Evolutionary conservation across 2,888 invertebrate species (phyloP), one percentile per base, ranked within the genome.

Genomic region (Schizotus pectinicornis): DNA sequence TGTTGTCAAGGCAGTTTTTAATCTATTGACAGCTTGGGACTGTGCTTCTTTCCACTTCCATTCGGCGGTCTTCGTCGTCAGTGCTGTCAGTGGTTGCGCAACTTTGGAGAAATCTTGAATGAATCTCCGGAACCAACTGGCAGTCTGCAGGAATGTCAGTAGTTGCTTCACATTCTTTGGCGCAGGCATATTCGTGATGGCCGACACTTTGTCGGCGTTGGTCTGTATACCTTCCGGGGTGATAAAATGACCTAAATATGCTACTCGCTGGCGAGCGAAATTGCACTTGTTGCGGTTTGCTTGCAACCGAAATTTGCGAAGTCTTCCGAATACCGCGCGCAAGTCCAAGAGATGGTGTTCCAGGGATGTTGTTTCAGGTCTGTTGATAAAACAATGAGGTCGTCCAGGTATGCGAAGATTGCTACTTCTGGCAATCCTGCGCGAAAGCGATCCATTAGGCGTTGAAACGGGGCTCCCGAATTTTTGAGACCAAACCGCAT

Each of bases 121-220:
- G 39, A 65, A 63, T 6, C 56, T 52, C 11, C 67, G 47, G 35
- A 65, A 69, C 68, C 67, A 71, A 0, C 66, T 64, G 1, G 63
- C 43, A 32, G 68, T 61, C n/a, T 67, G 67, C 0, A 67, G 34
- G 13, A 70, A 70, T 6, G 63, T 34, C 7, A 65, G 39, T 3
- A 72, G 0, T 14, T 70, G 57, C 13, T 64, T 63, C 0, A 69
- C 33, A 6, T 63, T 54, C 13, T 7, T n/a, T 1, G 61, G 61
- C 5, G 45, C 32, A 0, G 42, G 34, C 36, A 32, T 38, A 7
- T 54, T 8, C 2, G 12, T 7, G 12, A 61, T 57, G 7, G 57
- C 49, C 3, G 53, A 7, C 1, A 57, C 31, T 14, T 60, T 60
- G 2, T 51, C 51, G 2, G 42, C 32, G 14, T 45, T 13, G 7